phyloP scores from a whole-genome alignment of 2,797 vertebrate species.

The Antennarius maculatus region DNA sequence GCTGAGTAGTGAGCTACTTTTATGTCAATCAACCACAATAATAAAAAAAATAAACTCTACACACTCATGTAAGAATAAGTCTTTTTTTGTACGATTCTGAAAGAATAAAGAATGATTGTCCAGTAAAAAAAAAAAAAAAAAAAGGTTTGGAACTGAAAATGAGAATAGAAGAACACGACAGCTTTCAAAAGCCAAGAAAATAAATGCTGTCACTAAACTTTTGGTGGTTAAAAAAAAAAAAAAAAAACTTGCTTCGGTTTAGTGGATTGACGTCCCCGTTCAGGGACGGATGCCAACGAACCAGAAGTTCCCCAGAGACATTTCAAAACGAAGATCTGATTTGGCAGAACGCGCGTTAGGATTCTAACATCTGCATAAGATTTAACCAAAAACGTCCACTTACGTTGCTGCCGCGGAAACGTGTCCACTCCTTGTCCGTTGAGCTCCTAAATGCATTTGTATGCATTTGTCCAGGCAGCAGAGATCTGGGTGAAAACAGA shows the following conservation, averaged over 20 bases:
- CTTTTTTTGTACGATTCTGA: neutral
- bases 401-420: constrained; percentile 90
- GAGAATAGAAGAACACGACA: too few species aligned
- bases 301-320: constrained; percentile 20
- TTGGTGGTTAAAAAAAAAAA: constrained; percentile 15
- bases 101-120: neutral
- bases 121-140: neutral
- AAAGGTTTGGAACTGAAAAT: neutral
- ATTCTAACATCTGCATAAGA: constrained; percentile 9
- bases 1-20: constrained; percentile 24
- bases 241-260: constrained; percentile 22
- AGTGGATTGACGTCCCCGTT: constrained; percentile 37
- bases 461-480: constrained; percentile 98
- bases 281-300: constrained; percentile 32
- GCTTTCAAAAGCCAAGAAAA: too few species aligned
- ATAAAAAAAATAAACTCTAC: constrained; percentile 5
- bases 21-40: constrained; percentile 8
- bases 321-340: constrained; percentile 13
- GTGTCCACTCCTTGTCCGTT: constrained; percentile 97
- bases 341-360: constrained; percentile 5
- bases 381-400: constrained; percentile 73
- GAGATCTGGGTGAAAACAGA: constrained; percentile 92
- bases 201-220: constrained; percentile 21
- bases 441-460: constrained; percentile 99
- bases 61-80: neutral